Percentiles rank a stretch among this genome's conserved stretches.
phyloP scores from a whole-genome alignment of 2,888 invertebrate genomes.

The Phalera bucephala region DNA sequence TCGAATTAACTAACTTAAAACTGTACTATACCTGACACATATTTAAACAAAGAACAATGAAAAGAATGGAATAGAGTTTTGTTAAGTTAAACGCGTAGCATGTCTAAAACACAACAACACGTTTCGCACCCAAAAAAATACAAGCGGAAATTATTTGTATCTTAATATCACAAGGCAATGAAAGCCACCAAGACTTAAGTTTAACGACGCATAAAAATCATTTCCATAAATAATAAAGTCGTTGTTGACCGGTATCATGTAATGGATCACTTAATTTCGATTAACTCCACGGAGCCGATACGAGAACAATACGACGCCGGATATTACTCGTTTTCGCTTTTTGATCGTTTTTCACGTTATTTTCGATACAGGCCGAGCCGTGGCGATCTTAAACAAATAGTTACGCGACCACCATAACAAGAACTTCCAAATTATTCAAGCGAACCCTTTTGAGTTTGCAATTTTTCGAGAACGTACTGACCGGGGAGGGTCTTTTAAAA shows the following conservation, averaged over 20 bases:
- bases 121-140: too few species aligned
- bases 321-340: slow-evolving; percentile 77
- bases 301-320: slow-evolving; percentile 74
- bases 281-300: slow-evolving; percentile 60
- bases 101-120: too few species aligned
- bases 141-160: slow-evolving; percentile 21
- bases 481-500: slow-evolving; percentile 18
- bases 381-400: slow-evolving; percentile 62
- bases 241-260: slow-evolving; percentile 66
- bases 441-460: slow-evolving; percentile 14
- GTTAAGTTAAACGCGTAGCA: too few species aligned
- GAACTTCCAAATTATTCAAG: slow-evolving; percentile 28
- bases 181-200: slow-evolving; percentile 28
- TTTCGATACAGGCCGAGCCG: slow-evolving; percentile 49
- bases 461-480: slow-evolving; percentile 19
- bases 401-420: slow-evolving; percentile 36
- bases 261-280: slow-evolving; percentile 82
- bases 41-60: too few species aligned
- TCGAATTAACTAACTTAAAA: too few species aligned
- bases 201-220: slow-evolving; percentile 63
- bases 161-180: slow-evolving; percentile 24
- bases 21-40: too few species aligned
- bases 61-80: too few species aligned
- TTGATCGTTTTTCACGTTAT: slow-evolving; percentile 69
- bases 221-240: slow-evolving; percentile 66